Evolutionary conservation across 2,888 invertebrate genomes (phyloP), one percentile per base, ranked within the genome.

Genomic region (Anaspis maculata): DNA sequence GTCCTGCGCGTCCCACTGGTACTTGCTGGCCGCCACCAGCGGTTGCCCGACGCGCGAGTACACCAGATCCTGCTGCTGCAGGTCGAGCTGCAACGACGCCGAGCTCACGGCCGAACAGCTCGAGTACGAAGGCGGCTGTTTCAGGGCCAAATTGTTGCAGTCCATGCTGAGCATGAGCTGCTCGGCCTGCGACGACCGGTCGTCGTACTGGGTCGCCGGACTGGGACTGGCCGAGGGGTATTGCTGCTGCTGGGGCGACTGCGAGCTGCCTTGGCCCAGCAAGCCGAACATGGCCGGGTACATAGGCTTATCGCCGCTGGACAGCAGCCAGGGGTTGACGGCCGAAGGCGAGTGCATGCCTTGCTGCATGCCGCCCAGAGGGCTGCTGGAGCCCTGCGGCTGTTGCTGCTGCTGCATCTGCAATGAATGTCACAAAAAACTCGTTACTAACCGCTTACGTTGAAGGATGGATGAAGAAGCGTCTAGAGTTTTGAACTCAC

Each of bases 251-350:
- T 74, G 76, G 49, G 74, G 77, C 52, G 76, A 60, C 58, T 79
- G 62, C 44, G 67, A 49, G 11, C 63, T 66, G 3, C 61, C 60
- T 42, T 77, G 79, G 23, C 77, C 79, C 46, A 82, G 71, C 39
- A 78, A 62, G 25, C 73, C 71, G 51, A 77, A 77, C 66, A 77
- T 72, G n/a, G 71, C 68, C 3, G 76, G 77, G 50, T 74, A 76
- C 34, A 79, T 67, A 3, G 76, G 73, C 55, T 79, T 77, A 51
- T 79, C 77, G 19, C 77, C 75, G 45, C 74, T 74, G 13, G 77
- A 82, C 41, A 86, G 70, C 51, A 82, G 76, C 83, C 80, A 88
- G 62, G 74, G 84, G 54, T 70, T 77, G 52, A 77, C 71, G 1
- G 76, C 62, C 35, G 70, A 68, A 47, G 78, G 72, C 48, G 77